Evolutionary conservation across 2,113 vertebrate species (phyloP).

Genomic region (Petroica traversi): DNA sequence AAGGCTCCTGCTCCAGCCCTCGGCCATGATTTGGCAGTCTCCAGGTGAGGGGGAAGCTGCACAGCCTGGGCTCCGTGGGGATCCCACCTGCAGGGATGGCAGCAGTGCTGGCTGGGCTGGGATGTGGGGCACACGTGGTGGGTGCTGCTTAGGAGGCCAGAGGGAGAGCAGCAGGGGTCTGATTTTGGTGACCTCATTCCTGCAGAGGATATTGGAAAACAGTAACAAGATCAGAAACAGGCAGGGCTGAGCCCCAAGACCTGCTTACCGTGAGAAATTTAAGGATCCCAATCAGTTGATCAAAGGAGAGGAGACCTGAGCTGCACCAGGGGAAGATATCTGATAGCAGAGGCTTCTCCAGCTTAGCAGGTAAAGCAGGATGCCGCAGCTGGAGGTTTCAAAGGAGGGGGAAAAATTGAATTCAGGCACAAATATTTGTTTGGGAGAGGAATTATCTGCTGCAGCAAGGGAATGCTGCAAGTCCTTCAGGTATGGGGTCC

Average conservation of each 20-base stretch:
- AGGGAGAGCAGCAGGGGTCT: not conserved
- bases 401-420: not conserved
- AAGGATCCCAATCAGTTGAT: slow-evolving; percentile 47
- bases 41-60: accelerated
- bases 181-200: not conserved
- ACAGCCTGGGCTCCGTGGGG: not conserved
- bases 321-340: slow-evolving; percentile 37
- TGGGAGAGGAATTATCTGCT: not conserved
- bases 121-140: accelerated
- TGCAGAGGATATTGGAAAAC: not conserved
- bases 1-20: not conserved
- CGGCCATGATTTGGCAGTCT: not conserved
- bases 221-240: slow-evolving; percentile 21
- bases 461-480: not conserved
- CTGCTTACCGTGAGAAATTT: slow-evolving; percentile 56
- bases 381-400: slow-evolving; percentile 34
- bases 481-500: not conserved
- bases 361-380: slow-evolving; percentile 59
- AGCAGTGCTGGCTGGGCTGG: not conserved
- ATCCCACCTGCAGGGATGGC: accelerated
- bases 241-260: not conserved
- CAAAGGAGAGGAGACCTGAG: slow-evolving; percentile 61
- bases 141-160: not conserved
- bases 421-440: not conserved
- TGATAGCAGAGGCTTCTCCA: slow-evolving; percentile 51